Evolutionary conservation across 2,888 invertebrate species (phyloP), one percentile per base, ranked within the genome.

Genomic region (Myathropa florea): DNA sequence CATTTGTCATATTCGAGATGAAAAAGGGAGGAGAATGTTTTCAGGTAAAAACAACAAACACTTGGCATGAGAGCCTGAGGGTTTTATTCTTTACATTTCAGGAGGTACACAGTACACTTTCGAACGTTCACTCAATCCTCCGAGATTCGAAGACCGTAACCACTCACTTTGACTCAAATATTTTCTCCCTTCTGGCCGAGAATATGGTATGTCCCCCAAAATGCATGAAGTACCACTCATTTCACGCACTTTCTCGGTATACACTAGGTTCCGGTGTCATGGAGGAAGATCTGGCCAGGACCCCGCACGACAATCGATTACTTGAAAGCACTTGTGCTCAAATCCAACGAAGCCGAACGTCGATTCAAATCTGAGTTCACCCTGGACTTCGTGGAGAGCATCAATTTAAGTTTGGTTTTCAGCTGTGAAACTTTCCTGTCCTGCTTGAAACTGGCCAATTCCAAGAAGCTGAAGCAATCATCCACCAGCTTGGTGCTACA

Each of bases 361-460:
- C 91, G 92, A 0, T 92, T 88, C 61, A 90, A 89, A 64, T 89
- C 89, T 9, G 89, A 90, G 60, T 28, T 90, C 33, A 88, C 89
- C 33, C 65, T 91, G 21, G 89, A 90, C 10, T 93, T 92, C 33
- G 88, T 88, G 0, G 88, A 89, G 4, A 89, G 90, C 60, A 89
- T 93, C 23, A 90, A 93, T 83, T 88, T 93, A 2, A 83, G 89
- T 7, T 90, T 90, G 0, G 90, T 93, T 1, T 93, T 90, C 79
- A 92, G 91, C 88, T 91, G 92, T 60, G 91, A 92, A 77, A 91
- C 92, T 59, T 90, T 93, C 30, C 39, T 93, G 30, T 91, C 93
- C 7, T 90, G 91, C 55, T 86, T 93, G 0, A 93, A 93, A 86
- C 73, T 93, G 71, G 89, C 90, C 53, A 92, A 91, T 75, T 90